Evolutionary conservation across 2,113 vertebrate species (phyloP).

Genomic region (Morone saxatilis): DNA sequence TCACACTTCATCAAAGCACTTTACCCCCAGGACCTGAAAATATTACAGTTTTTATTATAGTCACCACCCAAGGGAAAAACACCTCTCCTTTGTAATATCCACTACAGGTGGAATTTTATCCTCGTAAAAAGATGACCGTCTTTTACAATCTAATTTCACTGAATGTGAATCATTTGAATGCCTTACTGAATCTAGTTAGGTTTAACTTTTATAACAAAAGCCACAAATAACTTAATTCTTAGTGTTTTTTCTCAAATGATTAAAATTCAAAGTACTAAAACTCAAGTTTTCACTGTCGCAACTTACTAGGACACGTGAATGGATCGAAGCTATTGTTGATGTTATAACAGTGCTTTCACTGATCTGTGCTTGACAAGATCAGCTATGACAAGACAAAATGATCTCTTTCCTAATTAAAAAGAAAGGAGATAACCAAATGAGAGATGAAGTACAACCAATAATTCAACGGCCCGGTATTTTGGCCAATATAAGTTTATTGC

Average conservation of each 20-base stretch:
- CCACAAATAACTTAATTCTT: background rate
- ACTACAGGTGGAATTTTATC: constrained; percentile 59
- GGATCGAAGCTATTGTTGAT: background rate
- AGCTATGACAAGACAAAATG: background rate
- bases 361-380: background rate
- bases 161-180: background rate
- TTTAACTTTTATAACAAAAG: background rate
- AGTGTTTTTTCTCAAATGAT: background rate
- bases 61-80: constrained; percentile 40
- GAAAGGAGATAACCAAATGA: background rate
- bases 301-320: background rate
- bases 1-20: constrained; percentile 77
- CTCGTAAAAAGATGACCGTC: background rate
- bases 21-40: constrained; percentile 65
- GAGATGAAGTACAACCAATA: background rate
- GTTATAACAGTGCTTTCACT: background rate
- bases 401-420: background rate
- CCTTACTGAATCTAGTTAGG: background rate
- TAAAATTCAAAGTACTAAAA: background rate
- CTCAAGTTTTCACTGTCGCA: background rate
- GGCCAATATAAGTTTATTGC: background rate
- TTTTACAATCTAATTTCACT: background rate
- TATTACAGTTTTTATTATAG: constrained; percentile 70
- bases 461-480: background rate
- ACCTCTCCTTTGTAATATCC: constrained; percentile 25